Evolutionary conservation across 2,113 vertebrate species (phyloP).

Genomic region (Gobiocypris rarus): DNA sequence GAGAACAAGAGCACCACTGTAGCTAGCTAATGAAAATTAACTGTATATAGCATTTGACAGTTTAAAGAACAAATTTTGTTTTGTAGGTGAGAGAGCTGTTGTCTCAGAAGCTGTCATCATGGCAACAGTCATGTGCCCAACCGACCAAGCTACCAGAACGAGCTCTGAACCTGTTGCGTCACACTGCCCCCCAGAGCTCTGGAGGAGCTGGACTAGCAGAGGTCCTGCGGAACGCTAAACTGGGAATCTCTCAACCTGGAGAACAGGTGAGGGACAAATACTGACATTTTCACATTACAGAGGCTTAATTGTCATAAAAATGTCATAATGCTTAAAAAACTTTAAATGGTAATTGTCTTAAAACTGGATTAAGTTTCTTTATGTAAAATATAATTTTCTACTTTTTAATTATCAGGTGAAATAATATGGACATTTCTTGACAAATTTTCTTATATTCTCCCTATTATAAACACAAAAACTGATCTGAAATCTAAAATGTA

Average conservation of each 20-base stretch:
- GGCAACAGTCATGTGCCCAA: slow-evolving; percentile 83
- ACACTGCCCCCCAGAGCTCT: slow-evolving; percentile 76
- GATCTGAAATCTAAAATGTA: too few relatives aligned
- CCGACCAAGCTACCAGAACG: slow-evolving; percentile 84
- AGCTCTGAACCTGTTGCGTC: slow-evolving; percentile 81
- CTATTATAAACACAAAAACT: too few relatives aligned
- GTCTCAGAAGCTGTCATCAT: slow-evolving; percentile 80
- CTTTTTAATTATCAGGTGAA: background rate
- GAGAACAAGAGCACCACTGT: too few relatives aligned
- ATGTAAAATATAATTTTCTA: background rate
- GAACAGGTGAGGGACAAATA: slow-evolving; percentile 70
- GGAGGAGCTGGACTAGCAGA: slow-evolving; percentile 77
- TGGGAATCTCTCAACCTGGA: slow-evolving; percentile 65
- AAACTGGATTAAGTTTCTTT: background rate
- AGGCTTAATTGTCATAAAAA: background rate
- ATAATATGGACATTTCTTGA: background rate
- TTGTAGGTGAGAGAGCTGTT: slow-evolving; percentile 81
- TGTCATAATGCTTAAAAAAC: background rate
- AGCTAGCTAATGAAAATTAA: too few relatives aligned
- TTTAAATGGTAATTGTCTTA: background rate
- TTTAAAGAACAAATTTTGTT: too few relatives aligned
- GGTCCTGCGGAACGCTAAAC: slow-evolving; percentile 75
- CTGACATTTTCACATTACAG: background rate
- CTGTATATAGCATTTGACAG: too few relatives aligned
- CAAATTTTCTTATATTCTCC: too few relatives aligned